Conservation (phyloP, 2,888 invertebrate genomes). For the Drosophila pseudotakahashii region DNA sequence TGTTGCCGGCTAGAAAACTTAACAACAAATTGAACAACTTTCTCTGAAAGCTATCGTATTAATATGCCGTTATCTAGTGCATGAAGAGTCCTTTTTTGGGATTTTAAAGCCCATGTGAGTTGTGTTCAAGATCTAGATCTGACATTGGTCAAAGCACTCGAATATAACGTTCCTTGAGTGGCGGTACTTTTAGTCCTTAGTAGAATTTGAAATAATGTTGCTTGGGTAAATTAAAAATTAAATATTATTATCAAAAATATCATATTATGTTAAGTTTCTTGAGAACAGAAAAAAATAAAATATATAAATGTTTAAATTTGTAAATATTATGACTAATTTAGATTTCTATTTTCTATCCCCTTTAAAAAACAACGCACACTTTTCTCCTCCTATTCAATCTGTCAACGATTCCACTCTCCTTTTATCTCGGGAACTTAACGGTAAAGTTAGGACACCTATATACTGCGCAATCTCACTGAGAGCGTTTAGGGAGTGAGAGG, state of each 20-base stretch:
- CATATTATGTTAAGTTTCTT: too few species aligned
- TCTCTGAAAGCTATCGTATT: not conserved
- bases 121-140: not conserved
- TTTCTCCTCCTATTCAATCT: not conserved
- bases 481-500: not conserved
- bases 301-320: not conserved
- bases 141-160: too few species aligned
- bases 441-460: constrained; percentile 52
- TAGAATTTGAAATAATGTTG: too few species aligned
- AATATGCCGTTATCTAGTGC: constrained; percentile 14
- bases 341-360: not conserved
- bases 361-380: constrained; percentile 12
- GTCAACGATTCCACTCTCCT: not conserved
- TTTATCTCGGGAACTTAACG: constrained; percentile 52
- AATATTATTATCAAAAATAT: too few species aligned
- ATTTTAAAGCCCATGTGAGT: not conserved
- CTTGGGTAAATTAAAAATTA: too few species aligned
- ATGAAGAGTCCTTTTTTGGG: not conserved
- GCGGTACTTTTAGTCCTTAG: too few species aligned
- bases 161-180: too few species aligned
- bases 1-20: constrained; percentile 32
- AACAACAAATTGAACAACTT: constrained; percentile 24
- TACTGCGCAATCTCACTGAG: constrained; percentile 41
- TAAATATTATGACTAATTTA: not conserved
- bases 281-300: not conserved